Base-by-base conservation (phyloP, 2,113 vertebrate genomes). In the Muscicapa adusta region DNA sequence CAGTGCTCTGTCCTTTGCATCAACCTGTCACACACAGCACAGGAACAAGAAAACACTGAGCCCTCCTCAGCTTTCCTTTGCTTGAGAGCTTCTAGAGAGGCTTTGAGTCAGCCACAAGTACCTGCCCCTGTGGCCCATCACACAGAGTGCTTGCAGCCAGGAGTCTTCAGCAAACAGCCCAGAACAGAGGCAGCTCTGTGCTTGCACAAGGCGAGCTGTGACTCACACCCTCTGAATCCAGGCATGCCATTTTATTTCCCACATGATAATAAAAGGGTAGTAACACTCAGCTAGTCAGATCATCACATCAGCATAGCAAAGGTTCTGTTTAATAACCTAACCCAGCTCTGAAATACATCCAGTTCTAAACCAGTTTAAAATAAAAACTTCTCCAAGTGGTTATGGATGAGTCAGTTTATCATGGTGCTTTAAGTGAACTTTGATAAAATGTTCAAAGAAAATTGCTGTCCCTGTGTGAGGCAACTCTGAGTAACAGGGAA, bases 221-320 rank as follows among this genome's bases (percentile, higher is more conserved):
- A 97, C 71, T 97, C 91, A 96, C 29, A 58, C 63, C 78, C 88
- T 90, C 78, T 86, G 68, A 94, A 96, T 93, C 90, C 84, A 93
- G 71, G 89, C 77, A 56, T 88, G 93, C 8, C 2, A 81, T 86
- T 96, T 93, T 90, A 71, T 93, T 96, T 94, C 90, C 90, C 94
- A 85, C 94, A 91, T 93, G 90, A 94, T 90, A 94, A 85, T 94
- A 93, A 92, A 90, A 88, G 79, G 51, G 56, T 66, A 93, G 79
- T 56, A 78, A 60, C 1, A 2, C 82, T 94, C 79, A 95, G 51
- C 79, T 92, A 83, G 88, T 77, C 19, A 0, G 68, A 65, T 88
- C 90, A 93, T 94, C 89, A 26, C 89, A 97, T 93, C 91, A 95
- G 85, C 94, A 94, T 93, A 95, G 94, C 95, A 96, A 95, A 97